Evolutionary conservation across 2,113 vertebrate species (phyloP), one percentile per base, ranked within the genome.

Genomic region (Lepidothrix coronata): DNA sequence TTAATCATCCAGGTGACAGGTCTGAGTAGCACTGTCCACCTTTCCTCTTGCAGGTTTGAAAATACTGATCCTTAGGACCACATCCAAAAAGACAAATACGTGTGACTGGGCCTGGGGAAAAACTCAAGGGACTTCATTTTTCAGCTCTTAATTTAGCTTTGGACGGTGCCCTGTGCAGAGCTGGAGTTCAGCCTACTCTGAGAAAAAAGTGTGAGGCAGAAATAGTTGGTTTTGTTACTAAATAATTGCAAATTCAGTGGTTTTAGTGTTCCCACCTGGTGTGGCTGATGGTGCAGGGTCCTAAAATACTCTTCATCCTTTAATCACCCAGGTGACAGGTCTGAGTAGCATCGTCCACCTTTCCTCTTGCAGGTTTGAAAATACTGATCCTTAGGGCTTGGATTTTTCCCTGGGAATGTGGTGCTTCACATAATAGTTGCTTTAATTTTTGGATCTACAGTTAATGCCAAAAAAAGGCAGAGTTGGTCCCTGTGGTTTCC

Each of bases 341-440:
- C 5, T 19, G 13, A 61, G 54, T 7, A 37, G 22, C 35, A 1
- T 7, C 65, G 25, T 55, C 23, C 30, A 63, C 24, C 30, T 83
- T 12, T 94, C 11, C 49, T 71, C 13, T 22, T 54, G 22, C n/a
- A 54, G 16, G 4, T 52, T 17, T 41, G 13, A 11, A 33, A 88
- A 33, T 33, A 2, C 4, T 21, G 19, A 31, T 61, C 46, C 22
- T 61, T 11, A 66, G 67, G 49, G 21, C 27, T 65, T 68, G 1
- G 2, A 2, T 24, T 63, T 79, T 76, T 49, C 83, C 28, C 28
- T 31, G 22, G 22, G 20, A 44, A 23, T 7, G 17, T 35, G 25
- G 2, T 3, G 27, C 4, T 48, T 27, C 8, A 0, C 9, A 12
- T 7, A 41, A 51, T 1, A 15, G 15, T 5, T 30, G 18, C 39